Evolutionary conservation across 2,797 vertebrate species (phyloP), one percentile per base, ranked within the genome.

Genomic region (Anabacerthia variegaticeps): DNA sequence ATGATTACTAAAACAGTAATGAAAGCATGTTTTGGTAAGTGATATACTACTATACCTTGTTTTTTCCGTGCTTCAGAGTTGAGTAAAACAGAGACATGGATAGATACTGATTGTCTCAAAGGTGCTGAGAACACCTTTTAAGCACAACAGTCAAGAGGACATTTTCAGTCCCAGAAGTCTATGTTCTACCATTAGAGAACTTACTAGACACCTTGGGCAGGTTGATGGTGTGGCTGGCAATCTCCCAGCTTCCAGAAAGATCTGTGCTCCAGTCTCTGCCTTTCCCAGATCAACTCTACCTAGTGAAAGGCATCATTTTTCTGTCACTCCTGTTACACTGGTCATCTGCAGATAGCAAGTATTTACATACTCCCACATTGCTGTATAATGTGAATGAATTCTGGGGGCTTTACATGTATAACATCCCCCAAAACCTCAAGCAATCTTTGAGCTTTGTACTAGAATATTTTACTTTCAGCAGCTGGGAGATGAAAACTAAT

Each of bases 391-490:
- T 43, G 30, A 85, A 81, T 89, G 51, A 52, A 77, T 87, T 85
- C 48, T 19, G 9, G 4, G 1, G 0, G 1, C 11, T 54, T 34
- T 3, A 9, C 26, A 36, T 13, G 13, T 56, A 27, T 36, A 89
- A 62, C 15, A 66, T 6, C 3, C 10, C 3, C 2, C 5, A 36
- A 88, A 83, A 48, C 3, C 55, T 13, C n/a, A 82, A 89, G 54
- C 6, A 17, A 2, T 41, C 39, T 68, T 61, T 72, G 41, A 83
- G 23, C 3, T 90, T 92, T 81, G 18, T 32, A 14, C 18, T 52
- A 55, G 58, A 85, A 63, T 26, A 36, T 83, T 89, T 83, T 39
- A 37, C 46, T 92, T 79, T 77, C 16, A 6, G 14, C 88, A 65
- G 12, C 44, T 88, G 48, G 34, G 59, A 68, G 46, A 62, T 28